Conservation (phyloP, 1,140 invertebrate species). For the Mactra quadrangularis region DNA sequence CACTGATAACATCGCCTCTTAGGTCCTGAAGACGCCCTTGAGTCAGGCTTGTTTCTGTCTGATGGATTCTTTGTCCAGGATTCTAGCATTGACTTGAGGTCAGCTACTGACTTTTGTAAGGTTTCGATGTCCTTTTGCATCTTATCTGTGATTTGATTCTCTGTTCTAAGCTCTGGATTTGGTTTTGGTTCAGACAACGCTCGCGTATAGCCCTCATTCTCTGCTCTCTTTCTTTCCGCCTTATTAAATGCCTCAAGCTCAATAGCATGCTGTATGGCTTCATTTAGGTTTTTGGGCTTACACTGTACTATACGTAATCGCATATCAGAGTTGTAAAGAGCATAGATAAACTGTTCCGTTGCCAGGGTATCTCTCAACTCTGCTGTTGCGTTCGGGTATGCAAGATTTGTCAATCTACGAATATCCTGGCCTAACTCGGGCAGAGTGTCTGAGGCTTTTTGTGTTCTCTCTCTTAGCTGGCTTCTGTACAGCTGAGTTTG, state of each 20-base stretch:
- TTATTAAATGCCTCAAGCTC: constrained; percentile 55
- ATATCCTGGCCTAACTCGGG: constrained; percentile 62
- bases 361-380: constrained; percentile 62
- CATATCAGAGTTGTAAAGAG: constrained; percentile 55
- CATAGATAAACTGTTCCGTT: constrained; percentile 62
- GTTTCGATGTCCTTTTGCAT: neutral
- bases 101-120: neutral
- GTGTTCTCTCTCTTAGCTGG: constrained; percentile 52
- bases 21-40: neutral
- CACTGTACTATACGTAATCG: constrained; percentile 45
- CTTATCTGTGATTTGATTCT: neutral
- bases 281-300: constrained; percentile 58
- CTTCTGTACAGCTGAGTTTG: constrained; percentile 58
- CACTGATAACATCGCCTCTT: constrained; percentile 5
- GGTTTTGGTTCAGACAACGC: neutral
- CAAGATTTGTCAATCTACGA: constrained; percentile 25
- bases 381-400: constrained; percentile 51
- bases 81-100: neutral
- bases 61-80: neutral
- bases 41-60: neutral
- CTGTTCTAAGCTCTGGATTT: too few species aligned
- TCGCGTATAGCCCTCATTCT: neutral
- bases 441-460: constrained; percentile 57
- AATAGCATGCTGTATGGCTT: constrained; percentile 59
- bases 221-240: constrained; percentile 19